Base-by-base conservation (phyloP, 2,797 vertebrate genomes). In the Eidolon dupreanum region DNA sequence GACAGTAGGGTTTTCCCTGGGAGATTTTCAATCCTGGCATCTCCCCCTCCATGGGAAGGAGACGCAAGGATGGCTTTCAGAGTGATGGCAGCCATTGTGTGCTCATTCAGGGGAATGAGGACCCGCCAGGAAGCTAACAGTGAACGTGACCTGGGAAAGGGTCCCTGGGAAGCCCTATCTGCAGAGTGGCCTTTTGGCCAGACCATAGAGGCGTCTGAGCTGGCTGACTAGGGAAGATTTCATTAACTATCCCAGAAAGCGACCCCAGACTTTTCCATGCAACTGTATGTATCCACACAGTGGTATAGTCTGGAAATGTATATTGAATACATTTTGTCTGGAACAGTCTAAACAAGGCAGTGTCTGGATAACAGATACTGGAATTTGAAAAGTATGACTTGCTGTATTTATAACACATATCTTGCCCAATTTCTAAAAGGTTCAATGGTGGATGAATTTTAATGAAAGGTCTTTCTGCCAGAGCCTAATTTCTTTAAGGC, bases 281-380 rank as follows among this genome's bases (percentile, higher is more conserved):
- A 49, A 9, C 20, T 17, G 28, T 41, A 6, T 2, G 2, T 33
- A 46, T 5, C 8, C n/a, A 13, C 1, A 0, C 7, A 6, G 22
- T 20, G 59, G 17, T 36, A 0, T 24, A 13, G 43, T 19, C 57
- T 38, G 38, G 55, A 71, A 31, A 24, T 4, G 1, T 38, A 10
- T 26, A 33, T 55, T 31, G 46, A 57, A 19, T 8, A 88, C 2
- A 22, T 24, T 26, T 36, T 7, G 3, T 53, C 31, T 33, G 65
- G 31, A 83, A 49, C n/a, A 28, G 3, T 70, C 33, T 59, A 46
- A 28, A 17, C 33, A 51, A 90, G 75, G 75, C 4, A 26, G 33
- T 16, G 26, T 11, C 36, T 90, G 71, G 28, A 28, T 22, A 36
- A 5, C 2, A 6, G 33, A 20, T 20, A 15, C 74, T 83, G 31